Base-by-base conservation (phyloP, 1,140 invertebrate species). In the Apocrypta bakeri region DNA sequence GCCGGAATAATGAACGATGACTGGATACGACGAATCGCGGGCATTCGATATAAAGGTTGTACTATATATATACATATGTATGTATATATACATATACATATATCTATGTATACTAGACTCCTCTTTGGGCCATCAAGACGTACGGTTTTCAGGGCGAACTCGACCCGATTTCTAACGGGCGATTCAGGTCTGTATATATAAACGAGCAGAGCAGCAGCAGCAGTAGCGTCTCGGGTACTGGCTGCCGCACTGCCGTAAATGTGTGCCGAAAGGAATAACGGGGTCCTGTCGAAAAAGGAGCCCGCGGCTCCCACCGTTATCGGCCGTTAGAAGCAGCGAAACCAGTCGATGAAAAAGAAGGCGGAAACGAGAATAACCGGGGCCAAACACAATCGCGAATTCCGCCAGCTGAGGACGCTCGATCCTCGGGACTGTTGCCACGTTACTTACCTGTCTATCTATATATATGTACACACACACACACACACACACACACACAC, bases 321-420 rank as follows among this genome's bases (percentile, higher is more conserved):
- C 89, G 86, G 88, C 87, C 86, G 86, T 89, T 90, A 91, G 90
- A 90, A 88, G 87, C 29, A 76, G 76, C 82, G 85, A 89, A 89
- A 90, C 89, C 87, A 83, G 89, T 89, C 87, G 86, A 86, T 82
- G 33, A 61, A 64, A 24, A 77, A 40, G 76, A 69, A 63, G 37
- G 31, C 63, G 42, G 73, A 76, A 81, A 76, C 80, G 29, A 76
- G 80, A 82, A 76, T 76, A 76, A 76, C 73, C 74, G 42, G 80
- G 56, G 73, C 56, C 33, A 27, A 33, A 64, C 31, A 73, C 79
- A 71, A 71, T 79, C 29, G 63, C 64, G 77, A 79, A 79, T 71
- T 48, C 27, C 27, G 17, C 37, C 77, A 56, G 37, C 11, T 68
- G 37, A 68, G 27, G n/a, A 2, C 25, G 6, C 40, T 6, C 24